Percentiles rank a stretch among this genome's conserved stretches.
These are phyloP conservation scores for Siniperca chuatsi DNA, from an alignment of 2,113 vertebrate species.

Conservation along the genomic window DNA sequence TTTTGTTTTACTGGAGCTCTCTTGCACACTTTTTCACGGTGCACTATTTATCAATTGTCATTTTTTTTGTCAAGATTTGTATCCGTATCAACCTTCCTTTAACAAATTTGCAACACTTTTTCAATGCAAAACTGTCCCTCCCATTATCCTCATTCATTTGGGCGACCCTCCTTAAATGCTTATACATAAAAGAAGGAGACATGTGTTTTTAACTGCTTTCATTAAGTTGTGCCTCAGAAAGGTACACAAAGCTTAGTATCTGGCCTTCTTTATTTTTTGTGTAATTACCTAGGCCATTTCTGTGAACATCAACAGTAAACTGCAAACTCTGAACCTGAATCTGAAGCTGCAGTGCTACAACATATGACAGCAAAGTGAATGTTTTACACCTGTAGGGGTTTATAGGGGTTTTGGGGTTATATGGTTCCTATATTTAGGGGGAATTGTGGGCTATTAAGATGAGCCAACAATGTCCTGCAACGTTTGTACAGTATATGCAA, in stretches of 20 bases:
- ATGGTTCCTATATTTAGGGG: conserved; percentile 44
- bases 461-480: conserved; percentile 49
- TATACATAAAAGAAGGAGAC: not conserved
- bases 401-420: conserved; percentile 27
- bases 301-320: conserved; percentile 4
- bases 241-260: not conserved
- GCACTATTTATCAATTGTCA: not conserved
- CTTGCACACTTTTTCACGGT: not conserved
- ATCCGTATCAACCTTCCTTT: not conserved
- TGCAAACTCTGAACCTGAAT: conserved; percentile 1
- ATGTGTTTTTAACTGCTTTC: not conserved
- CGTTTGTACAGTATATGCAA: conserved; percentile 64
- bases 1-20: not conserved
- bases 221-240: conserved; percentile 3
- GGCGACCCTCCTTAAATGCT: not conserved
- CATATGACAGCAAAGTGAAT: conserved; percentile 6
- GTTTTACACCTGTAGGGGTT: conserved; percentile 36
- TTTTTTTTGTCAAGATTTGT: not conserved
- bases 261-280: not conserved
- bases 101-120: not conserved
- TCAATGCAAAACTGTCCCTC: not conserved
- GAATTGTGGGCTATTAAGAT: conserved; percentile 47
- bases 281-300: conserved; percentile 8
- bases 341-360: conserved; percentile 9
- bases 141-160: not conserved